Conservation (phyloP, 2,797 vertebrate species). For the Austrolebias charrua region DNA sequence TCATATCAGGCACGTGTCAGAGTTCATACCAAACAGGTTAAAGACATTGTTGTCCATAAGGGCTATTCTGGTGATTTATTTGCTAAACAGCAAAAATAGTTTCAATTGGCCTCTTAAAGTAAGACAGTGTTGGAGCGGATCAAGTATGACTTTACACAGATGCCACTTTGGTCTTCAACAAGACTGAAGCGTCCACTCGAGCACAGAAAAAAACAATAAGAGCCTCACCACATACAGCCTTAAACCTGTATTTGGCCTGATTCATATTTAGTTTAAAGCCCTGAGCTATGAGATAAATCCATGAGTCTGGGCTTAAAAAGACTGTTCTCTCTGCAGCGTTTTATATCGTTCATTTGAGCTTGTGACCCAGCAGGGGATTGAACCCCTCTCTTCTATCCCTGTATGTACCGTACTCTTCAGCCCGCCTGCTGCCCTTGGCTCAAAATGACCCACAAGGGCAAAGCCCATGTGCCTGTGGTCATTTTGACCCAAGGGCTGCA, state of each 20-base stretch:
- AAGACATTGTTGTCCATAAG: conserved; percentile 2
- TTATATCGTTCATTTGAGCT: conserved; percentile 48
- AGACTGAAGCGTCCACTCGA: conserved; percentile 5
- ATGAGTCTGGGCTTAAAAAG: conserved; percentile 47
- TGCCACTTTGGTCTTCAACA: neutral
- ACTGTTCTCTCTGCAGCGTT: conserved; percentile 44
- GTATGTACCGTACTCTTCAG: neutral
- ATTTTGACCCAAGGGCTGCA: no score
- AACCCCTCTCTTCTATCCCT: conserved; percentile 32
- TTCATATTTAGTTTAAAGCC: conserved; percentile 46
- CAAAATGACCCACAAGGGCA: neutral
- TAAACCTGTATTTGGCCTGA: conserved; percentile 52
- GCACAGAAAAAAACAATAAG: conserved; percentile 14
- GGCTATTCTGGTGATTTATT: neutral
- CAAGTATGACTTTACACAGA: neutral
- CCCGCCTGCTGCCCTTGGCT: no score
- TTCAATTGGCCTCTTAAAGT: neutral
- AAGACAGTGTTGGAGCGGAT: neutral
- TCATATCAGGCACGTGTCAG: conserved; percentile 19
- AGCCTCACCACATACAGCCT: conserved; percentile 20
- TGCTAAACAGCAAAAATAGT: no score
- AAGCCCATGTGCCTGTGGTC: no score
- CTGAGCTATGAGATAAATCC: conserved; percentile 60
- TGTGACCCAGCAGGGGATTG: conserved; percentile 26
- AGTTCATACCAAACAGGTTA: conserved; percentile 28